Base-by-base conservation (phyloP, 2,888 invertebrate species). In the Ferdinandea cuprea region DNA sequence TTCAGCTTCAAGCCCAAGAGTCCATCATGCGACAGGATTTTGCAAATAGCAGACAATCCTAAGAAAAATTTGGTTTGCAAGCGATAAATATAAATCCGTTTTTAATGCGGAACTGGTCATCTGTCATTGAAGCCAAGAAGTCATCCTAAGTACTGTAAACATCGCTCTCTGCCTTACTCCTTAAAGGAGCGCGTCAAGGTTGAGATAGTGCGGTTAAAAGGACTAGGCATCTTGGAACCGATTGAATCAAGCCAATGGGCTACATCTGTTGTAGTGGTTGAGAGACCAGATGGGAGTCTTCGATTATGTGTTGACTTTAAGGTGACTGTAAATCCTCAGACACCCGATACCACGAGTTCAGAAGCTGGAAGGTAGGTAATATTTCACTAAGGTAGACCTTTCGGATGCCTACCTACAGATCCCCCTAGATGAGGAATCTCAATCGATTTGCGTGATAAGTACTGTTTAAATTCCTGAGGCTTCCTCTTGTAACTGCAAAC, bases 51-150 rank as follows among this genome's bases (percentile, higher is more conserved):
- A 54, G 54, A 54, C 4, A 9, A 54, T n/a, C 19, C 54, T 9
- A 11, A 11, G 8, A 37, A 13, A 5, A 15, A 17, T 30, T 15
- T 52, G 15, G 17, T 32, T 1, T 17, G 52, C 35, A 17, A 32
- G 52, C 15, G 52, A 52, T 15, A 52, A 35, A 35, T 52, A 52
- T 32, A 30, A 52, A 32, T 52, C 52, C 6, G 52, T 32, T 2
- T 52, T 52, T 52, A 52, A 52, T 32, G 52, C 35, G 32, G 52
- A 52, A 42, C 42, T 42, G 15, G 15, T 42, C 42, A 17, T 42
- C 8, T 42, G 6, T 13, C 42, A 13, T 42, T 42, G 15, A 42
- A 42, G 42, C 42, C 42, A 15, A 15, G 42, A 15, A 42, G 42
- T 15, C 13, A 42, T 3, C 42, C 42, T 5, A 42, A 42, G 8